Conservation (phyloP, 1,140 invertebrate species). For the Eurosta solidaginis region DNA sequence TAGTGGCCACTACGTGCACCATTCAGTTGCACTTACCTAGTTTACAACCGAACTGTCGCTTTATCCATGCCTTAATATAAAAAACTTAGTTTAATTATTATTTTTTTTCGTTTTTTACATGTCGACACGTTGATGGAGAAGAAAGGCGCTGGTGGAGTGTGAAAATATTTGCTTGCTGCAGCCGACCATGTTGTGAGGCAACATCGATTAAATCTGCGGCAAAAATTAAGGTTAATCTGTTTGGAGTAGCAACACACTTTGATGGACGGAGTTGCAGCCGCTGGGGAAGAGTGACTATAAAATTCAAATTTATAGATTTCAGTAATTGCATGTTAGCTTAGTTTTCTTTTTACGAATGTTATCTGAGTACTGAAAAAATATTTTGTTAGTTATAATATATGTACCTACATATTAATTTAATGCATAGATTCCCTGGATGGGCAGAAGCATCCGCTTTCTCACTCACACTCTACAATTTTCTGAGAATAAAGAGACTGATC, state of each 20-base stretch:
- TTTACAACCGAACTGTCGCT: neutral
- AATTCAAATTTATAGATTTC: conserved; percentile 2
- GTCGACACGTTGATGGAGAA: neutral
- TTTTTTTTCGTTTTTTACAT: neutral
- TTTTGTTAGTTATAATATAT: no score
- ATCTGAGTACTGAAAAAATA: no score
- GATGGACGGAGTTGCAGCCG: neutral
- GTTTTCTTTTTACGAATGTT: no score
- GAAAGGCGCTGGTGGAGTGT: neutral
- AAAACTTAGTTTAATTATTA: neutral
- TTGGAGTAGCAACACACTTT: neutral
- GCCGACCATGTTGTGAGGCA: neutral
- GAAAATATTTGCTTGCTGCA: neutral
- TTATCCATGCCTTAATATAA: neutral
- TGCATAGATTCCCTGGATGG: no score
- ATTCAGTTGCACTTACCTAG: neutral
- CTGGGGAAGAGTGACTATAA: neutral
- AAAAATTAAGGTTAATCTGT: neutral
- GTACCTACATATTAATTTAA: no score
- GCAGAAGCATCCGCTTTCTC: no score
- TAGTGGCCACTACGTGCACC: neutral
- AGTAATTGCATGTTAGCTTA: no score
- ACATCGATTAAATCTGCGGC: neutral
- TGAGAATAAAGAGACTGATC: no score
- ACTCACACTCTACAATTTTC: no score